phyloP scores from a whole-genome alignment of 2,113 vertebrate genomes.

The Pao palembangensis region DNA sequence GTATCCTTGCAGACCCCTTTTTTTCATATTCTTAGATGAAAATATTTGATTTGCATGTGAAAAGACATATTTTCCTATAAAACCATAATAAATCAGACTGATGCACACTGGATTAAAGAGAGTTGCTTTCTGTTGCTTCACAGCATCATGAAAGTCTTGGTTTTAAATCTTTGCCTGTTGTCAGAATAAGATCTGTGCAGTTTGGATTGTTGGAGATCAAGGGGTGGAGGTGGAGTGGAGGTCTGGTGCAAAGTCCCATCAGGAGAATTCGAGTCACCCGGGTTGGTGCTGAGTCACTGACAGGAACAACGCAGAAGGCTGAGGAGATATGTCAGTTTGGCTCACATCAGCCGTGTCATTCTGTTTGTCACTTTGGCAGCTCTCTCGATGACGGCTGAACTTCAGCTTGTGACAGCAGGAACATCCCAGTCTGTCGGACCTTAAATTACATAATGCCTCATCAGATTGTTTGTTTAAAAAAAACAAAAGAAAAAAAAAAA shows the following conservation, averaged over 20 bases:
- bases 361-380: slow-evolving; percentile 37
- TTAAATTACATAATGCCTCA: slow-evolving; percentile 11
- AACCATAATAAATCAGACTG: slow-evolving; percentile 47
- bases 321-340: slow-evolving; percentile 27
- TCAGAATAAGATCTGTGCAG: slow-evolving; percentile 23
- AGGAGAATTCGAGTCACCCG: slow-evolving; percentile 30
- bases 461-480: background rate
- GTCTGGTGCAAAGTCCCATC: slow-evolving; percentile 28
- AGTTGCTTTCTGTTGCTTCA: background rate
- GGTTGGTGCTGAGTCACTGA: slow-evolving; percentile 35
- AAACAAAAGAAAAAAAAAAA: background rate
- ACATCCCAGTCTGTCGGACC: slow-evolving; percentile 33
- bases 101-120: slow-evolving; percentile 13
- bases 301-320: slow-evolving; percentile 25
- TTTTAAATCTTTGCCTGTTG: slow-evolving; percentile 4
- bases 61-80: slow-evolving; percentile 72
- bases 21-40: slow-evolving; percentile 54
- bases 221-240: slow-evolving; percentile 4
- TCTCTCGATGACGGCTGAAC: slow-evolving; percentile 34
- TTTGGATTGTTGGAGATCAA: background rate
- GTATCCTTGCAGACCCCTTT: slow-evolving; percentile 37
- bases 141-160: slow-evolving; percentile 2
- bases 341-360: slow-evolving; percentile 34
- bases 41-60: slow-evolving; percentile 65
- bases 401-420: slow-evolving; percentile 15